Percentiles rank a stretch among this genome's conserved stretches.
Evolutionary conservation across 2,797 vertebrate species (phyloP).

Genomic region (Pseudochaenichthys georgianus): DNA sequence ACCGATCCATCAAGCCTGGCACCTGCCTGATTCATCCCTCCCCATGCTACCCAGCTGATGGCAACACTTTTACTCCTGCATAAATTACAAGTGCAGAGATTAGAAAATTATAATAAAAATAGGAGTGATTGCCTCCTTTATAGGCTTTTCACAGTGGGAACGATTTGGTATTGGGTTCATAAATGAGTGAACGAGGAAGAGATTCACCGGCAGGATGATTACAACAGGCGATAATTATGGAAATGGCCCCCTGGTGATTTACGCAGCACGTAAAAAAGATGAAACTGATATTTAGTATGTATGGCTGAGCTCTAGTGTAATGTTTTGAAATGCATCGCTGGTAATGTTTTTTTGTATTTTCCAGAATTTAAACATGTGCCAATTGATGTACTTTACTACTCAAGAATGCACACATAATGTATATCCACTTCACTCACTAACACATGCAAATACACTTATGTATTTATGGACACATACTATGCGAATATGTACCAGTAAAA

Average conservation of each 20-base stretch:
- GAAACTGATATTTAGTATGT: conserved; percentile 58
- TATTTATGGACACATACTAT: not conserved
- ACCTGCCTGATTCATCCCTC: conserved; percentile 62
- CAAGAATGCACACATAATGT: not conserved
- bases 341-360: conserved; percentile 15
- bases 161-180: conserved; percentile 13
- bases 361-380: conserved; percentile 1
- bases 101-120: conserved; percentile 58
- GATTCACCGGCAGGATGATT: conserved; percentile 32
- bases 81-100: conserved; percentile 43
- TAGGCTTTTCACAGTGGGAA: conserved; percentile 47
- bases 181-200: conserved; percentile 41
- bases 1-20: conserved; percentile 52
- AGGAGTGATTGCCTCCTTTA: conserved; percentile 31
- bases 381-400: not conserved
- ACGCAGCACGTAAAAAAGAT: conserved; percentile 36
- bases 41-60: conserved; percentile 9
- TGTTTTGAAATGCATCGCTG: conserved; percentile 24
- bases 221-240: conserved; percentile 59
- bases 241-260: conserved; percentile 45
- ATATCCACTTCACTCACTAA: too few relatives aligned
- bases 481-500: not conserved
- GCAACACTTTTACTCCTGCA: not conserved
- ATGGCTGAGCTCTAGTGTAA: conserved; percentile 34
- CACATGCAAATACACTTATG: not conserved